Evolutionary conservation across 2,797 vertebrate species (phyloP), one percentile per base, ranked within the genome.

Genomic region (Sparidentex hasta): DNA sequence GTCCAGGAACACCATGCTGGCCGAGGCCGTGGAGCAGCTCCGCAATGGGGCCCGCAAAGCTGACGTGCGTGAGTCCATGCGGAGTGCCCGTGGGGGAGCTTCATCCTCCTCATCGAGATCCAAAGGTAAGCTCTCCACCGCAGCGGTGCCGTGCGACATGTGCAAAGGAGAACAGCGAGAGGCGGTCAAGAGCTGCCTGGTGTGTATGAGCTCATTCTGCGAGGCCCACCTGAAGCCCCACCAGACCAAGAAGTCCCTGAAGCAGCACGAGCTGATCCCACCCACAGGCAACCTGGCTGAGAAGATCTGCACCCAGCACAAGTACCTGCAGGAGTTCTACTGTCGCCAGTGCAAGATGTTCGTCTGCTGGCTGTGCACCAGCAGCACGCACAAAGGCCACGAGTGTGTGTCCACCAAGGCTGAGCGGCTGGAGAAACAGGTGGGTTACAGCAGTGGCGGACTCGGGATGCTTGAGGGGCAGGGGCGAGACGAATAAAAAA

Each of bases 301-400:
- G 82, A 96, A 96, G 92, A 95, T 96, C 83, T 96, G 95, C 90
- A 88, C 93, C 7, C 87, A 95, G 85, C 95, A 96, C 93, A 95
- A 95, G 87, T 96, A 96, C 87, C 93, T 96, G 71, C 92, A 96
- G 80, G 95, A 96, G 94, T 95, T 96, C 88, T 95, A 82, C 92
- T 96, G 95, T 38, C 93, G 94, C 33, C 80, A 91, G 62, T 96
- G 95, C 20, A 90, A 91, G 74, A 78, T 87, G 66, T 96, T 91
- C 58, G 66, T 96, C 70, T 96, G 95, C 83, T 96, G 95, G 95
- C 83, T 96, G 23, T 96, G 95, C 91, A 96, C 94, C 74, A 95
- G 88, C 80, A 94, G 95, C 85, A 74, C 87, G 59, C 95, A 96
- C 85, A 95, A 96, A 71, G 95, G 90, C 4, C 95, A 96, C 20